phyloP scores from a whole-genome alignment of 2,113 vertebrate species.

The Gadus chalcogrammus region DNA sequence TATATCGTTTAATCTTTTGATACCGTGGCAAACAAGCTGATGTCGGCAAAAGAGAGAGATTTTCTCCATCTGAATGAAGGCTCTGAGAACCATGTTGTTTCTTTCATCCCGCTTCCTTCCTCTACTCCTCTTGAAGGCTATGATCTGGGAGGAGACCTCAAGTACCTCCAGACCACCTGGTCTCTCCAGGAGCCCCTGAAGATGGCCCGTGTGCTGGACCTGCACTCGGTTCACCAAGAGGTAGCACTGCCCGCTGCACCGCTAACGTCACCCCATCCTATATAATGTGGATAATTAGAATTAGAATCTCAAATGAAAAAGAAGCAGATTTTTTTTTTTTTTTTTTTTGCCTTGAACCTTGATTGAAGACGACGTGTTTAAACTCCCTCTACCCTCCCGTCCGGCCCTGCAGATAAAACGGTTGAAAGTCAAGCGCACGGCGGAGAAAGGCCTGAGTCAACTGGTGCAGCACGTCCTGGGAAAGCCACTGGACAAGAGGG shows the following conservation, averaged over 20 bases:
- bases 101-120: not conserved
- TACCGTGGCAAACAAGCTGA: too few species aligned
- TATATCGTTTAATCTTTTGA: too few species aligned
- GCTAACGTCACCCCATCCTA: not conserved
- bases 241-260: constrained; percentile 49
- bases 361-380: too few species aligned
- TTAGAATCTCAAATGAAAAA: not conserved
- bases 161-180: constrained; percentile 69
- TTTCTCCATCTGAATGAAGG: not conserved
- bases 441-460: constrained; percentile 83
- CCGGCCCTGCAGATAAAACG: constrained; percentile 55
- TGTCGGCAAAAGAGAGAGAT: too few species aligned
- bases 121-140: constrained; percentile 69
- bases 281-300: too few species aligned
- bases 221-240: constrained; percentile 75
- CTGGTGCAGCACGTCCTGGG: constrained; percentile 82
- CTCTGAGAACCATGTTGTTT: not conserved
- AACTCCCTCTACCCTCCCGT: not conserved
- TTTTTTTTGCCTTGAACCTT: too few species aligned
- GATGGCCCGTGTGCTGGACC: constrained; percentile 72
- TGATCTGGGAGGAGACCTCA: constrained; percentile 81
- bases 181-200: constrained; percentile 64
- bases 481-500: constrained; percentile 79
- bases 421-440: constrained; percentile 15
- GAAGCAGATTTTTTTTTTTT: too few species aligned